A percentile compares a stretch with the other conserved stretches of the same genome.
Evolutionary conservation across 2,113 vertebrate genomes (phyloP).

Genomic region (Toxostoma redivivum): DNA sequence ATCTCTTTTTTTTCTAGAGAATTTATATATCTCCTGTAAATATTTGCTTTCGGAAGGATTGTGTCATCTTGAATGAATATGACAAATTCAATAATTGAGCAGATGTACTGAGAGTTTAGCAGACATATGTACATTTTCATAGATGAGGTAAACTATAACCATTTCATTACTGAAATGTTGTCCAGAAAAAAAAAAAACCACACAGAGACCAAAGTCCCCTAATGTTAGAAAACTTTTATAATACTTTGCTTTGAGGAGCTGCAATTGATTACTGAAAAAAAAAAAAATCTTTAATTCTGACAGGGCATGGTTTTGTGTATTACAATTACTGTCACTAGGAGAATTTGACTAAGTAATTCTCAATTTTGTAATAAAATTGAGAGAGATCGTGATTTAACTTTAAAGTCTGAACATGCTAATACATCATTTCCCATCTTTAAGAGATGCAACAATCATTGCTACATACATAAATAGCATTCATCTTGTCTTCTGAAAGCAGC

Average conservation of each 20-base stretch:
- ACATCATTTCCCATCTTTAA: not conserved
- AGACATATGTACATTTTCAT: conserved; percentile 49
- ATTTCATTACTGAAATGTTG: conserved; percentile 21
- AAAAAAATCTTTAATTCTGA: not conserved
- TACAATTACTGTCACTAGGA: not conserved
- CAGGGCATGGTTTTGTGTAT: not conserved
- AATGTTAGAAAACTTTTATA: not conserved
- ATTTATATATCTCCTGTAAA: not conserved
- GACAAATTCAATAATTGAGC: conserved; percentile 53
- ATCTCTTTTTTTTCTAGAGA: not conserved
- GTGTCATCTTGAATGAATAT: conserved; percentile 26
- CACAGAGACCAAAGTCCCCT: not conserved
- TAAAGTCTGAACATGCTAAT: not conserved
- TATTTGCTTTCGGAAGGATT: conserved; percentile 13
- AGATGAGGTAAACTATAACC: conserved; percentile 24
- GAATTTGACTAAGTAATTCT: not conserved
- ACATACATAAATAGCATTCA: not conserved
- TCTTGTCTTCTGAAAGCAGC: not conserved
- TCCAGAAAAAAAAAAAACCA: not conserved
- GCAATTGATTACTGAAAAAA: not conserved
- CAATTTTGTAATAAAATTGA: not conserved
- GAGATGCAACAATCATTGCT: not conserved
- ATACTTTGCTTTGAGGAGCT: not conserved
- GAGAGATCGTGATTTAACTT: not conserved
- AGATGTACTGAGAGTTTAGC: conserved; percentile 48